Base-by-base conservation (phyloP, 1,140 invertebrate species). In the Euwallacea similis region DNA sequence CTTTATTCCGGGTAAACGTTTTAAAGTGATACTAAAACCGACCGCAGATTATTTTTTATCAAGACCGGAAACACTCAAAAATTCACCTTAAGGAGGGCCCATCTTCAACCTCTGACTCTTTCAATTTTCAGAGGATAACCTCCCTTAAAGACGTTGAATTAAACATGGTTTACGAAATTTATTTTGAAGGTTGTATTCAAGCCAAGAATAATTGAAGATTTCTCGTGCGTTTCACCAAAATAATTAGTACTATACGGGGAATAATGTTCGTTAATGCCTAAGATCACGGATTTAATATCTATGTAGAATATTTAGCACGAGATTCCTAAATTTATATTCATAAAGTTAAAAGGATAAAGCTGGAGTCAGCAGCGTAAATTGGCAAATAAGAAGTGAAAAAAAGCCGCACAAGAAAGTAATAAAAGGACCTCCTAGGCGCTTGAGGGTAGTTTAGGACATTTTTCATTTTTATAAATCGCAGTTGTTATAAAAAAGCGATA, bases 191-290 rank as follows among this genome's bases (percentile, higher is more conserved):
- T 59, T 59, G 42, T 59, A 41, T 59, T 41, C 33, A 4, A 10
- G 56, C 33, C 11, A 6, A 41, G 16, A 41, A 59, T 59, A 59
- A 59, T 59, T 59, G 56, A 42, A 59, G n/a, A 59, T 59, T 59
- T 59, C 56, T 59, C 56, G 56, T 59, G 13, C 56, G 7, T 41
- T 59, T 41, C 11, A 8, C 15, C 56, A n/a, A 33, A 33, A 42
- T 33, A 59, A 59, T 59, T 59, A 59, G 56, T 59, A 59, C 56
- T 59, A 33, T 59, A 59, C 42, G 56, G 42, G 33, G 56, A 41
- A 16, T 59, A 59, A 59, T 41, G 21, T 42, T 0, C 56, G 56
- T 59, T 59, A 59, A 59, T 59, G 56, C 11, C 7, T n/a, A 11
- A 59, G 42, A 41, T 41, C 21, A 16, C 10, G 56, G n/a, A 59